Percentiles rank a stretch among this genome's conserved stretches.
Conservation (phyloP, 2,797 vertebrate genomes). For the Diplodus puntazzo region DNA sequence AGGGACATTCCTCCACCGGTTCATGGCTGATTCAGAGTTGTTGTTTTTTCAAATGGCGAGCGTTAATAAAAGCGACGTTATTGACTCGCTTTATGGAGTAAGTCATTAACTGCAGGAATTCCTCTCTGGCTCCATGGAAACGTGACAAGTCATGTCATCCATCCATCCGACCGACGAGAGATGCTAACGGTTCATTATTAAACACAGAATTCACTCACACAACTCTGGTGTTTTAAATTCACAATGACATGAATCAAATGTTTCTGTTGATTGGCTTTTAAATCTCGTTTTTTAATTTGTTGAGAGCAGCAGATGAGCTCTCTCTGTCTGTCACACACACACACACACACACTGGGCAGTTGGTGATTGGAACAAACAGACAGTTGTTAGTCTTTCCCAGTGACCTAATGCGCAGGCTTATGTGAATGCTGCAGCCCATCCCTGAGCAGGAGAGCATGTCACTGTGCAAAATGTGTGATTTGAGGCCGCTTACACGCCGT, state of each 20-base stretch:
- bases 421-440: conserved; percentile 82
- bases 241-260: not conserved
- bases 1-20: not conserved
- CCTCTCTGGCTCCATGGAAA: conserved; percentile 37
- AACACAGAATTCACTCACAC: not conserved
- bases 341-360: conserved; percentile 53
- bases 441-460: conserved; percentile 75
- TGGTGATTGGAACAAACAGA: conserved; percentile 83
- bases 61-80: conserved; percentile 17
- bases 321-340: conserved; percentile 38
- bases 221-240: not conserved
- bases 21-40: not conserved
- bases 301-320: conserved; percentile 30
- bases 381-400: conserved; percentile 83
- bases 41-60: not conserved
- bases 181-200: conserved; percentile 20
- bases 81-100: conserved; percentile 21
- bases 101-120: conserved; percentile 39
- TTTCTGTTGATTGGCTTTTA: conserved; percentile 13
- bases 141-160: conserved; percentile 34
- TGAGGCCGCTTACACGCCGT: conserved; percentile 33
- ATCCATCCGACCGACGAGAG: conserved; percentile 13
- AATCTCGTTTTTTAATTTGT: conserved; percentile 52
- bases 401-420: conserved; percentile 83
- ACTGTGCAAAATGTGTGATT: conserved; percentile 60